A percentile compares a stretch with the other conserved stretches of the same genome.
Conservation (phyloP, 2,888 invertebrate species). For the Thecophora atra region DNA sequence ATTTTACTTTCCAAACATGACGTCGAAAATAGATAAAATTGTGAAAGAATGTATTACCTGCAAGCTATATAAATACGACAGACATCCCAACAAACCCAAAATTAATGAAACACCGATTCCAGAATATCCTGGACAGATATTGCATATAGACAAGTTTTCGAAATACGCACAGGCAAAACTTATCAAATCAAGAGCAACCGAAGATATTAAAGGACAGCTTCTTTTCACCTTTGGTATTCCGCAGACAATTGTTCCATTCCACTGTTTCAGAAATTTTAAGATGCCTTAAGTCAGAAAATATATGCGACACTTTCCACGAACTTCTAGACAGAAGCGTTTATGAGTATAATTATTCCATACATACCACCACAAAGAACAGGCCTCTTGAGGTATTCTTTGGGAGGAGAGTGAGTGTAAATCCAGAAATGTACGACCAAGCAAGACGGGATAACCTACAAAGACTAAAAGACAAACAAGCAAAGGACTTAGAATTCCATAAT, state of each 20-base stretch:
- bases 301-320: constrained; percentile 8
- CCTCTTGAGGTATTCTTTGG: constrained; percentile 43
- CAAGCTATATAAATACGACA: constrained; percentile 41
- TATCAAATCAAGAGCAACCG: constrained; percentile 35
- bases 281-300: constrained; percentile 38
- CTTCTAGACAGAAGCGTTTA: constrained; percentile 32
- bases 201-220: constrained; percentile 40
- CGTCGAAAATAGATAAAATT: constrained; percentile 33
- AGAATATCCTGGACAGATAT: constrained; percentile 33
- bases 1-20: constrained; percentile 42
- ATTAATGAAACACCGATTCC: constrained; percentile 42
- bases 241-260: constrained; percentile 13
- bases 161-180: constrained; percentile 38
- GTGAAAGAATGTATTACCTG: constrained; percentile 39
- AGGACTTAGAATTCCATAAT: constrained; percentile 34
- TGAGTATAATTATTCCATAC: constrained; percentile 42
- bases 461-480: background rate
- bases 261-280: constrained; percentile 42
- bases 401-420: constrained; percentile 16
- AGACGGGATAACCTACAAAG: constrained; percentile 24
- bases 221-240: constrained; percentile 36
- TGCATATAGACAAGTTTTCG: background rate
- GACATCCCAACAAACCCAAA: constrained; percentile 41
- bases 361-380: constrained; percentile 40
- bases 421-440: constrained; percentile 18